Percentiles rank a stretch among this genome's conserved stretches.
Conservation (phyloP, 2,797 vertebrate species). For the Spinus pinus region DNA sequence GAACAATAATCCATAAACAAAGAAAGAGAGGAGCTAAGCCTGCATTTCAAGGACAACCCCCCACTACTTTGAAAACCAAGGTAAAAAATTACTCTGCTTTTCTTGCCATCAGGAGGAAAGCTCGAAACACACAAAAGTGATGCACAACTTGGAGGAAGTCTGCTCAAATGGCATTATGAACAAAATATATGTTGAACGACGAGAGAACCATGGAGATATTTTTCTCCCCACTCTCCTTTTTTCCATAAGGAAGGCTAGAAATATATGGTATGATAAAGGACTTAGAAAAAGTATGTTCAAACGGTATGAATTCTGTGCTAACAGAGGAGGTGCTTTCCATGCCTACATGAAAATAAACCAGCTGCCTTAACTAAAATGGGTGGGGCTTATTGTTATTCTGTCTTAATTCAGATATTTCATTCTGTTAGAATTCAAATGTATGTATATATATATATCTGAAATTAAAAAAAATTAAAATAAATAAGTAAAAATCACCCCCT, state of each 20-base stretch:
- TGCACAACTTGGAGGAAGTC: not conserved
- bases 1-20: conserved; percentile 43
- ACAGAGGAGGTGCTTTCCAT: not conserved
- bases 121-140: not conserved
- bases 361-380: not conserved
- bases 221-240: accelerated
- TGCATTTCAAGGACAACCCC: not conserved
- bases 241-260: not conserved
- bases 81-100: not conserved
- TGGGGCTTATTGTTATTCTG: not conserved
- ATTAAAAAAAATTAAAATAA: too few species aligned
- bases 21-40: not conserved
- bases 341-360: not conserved
- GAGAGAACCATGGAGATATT: not conserved
- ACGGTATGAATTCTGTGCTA: not conserved
- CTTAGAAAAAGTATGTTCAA: not conserved
- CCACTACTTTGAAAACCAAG: not conserved
- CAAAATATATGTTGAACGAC: accelerated
- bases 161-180: not conserved
- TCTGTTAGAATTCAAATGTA: not conserved
- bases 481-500: not conserved
- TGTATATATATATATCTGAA: not conserved
- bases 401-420: not conserved
- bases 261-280: not conserved
- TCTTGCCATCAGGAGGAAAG: not conserved